Evolutionary conservation across 2,797 vertebrate species (phyloP), one percentile per base, ranked within the genome.

Genomic region (Hapalemur alaotrensis): DNA sequence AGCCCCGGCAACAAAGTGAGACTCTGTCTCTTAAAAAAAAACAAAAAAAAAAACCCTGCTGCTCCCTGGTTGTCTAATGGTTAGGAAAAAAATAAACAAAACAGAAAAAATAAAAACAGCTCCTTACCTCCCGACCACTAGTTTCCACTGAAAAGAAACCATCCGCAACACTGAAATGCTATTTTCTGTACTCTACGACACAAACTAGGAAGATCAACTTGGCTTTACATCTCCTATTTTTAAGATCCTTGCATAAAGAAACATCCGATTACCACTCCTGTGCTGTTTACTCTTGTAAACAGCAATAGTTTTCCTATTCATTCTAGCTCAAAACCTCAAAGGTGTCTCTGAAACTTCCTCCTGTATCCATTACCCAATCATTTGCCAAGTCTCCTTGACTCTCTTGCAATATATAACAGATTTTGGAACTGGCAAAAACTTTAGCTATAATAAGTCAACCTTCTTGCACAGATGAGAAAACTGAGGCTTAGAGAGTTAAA

Each of bases 251-350:
- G 32, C 85, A 69, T 82, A 76, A 85, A 91, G 48, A 46, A 89
- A 82, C 30, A 92, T 28, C 6, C 63, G 76, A 67, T 82, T 69
- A 65, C 18, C 38, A 93, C 57, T 93, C 17, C 25, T 46, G 17
- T 46, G 43, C 43, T 46, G 43, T 46, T 46, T 46, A 93, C 57
- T 93, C 17, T 22, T 46, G 20, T 84, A 76, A 76, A 59, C 0
- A 59, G 52, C 43, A 86, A 38, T 61, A 48, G 63, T 93, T 80
- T 91, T 83, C 81, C 73, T 52, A 91, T 35, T 92, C 69, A 82
- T 69, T 73, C 63, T 83, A 81, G 89, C 69, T 95, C 23, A 88
- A 95, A 95, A 90, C 54, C 48, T 95, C 81, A 85, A 93, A 81
- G 54, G 10, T 72, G 25, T 61, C 48, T 83, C 76, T 80, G 28